These are phyloP conservation scores for Eublepharis macularius DNA, from an alignment of 2,113 vertebrate species.

Conservation along the genomic window DNA sequence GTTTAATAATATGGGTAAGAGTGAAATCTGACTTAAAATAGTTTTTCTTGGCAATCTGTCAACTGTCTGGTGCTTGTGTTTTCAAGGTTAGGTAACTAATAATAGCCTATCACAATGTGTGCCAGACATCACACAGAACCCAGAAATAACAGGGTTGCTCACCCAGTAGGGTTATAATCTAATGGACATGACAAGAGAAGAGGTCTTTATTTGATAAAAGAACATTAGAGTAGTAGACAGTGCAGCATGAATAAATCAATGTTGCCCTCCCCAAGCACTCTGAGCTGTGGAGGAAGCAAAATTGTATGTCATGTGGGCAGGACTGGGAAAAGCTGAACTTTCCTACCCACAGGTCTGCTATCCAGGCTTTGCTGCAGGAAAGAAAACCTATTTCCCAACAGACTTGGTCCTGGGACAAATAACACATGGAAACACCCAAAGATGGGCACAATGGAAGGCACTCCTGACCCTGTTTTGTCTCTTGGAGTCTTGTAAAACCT, in stretches of 20 bases:
- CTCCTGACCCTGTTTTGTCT: background rate
- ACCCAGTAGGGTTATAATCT: background rate
- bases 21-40: slow-evolving; percentile 22
- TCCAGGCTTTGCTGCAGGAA: too few relatives aligned
- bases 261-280: background rate
- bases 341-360: too few relatives aligned
- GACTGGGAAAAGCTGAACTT: too few relatives aligned
- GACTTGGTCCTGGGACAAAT: too few relatives aligned
- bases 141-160: background rate
- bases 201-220: background rate
- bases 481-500: too few relatives aligned
- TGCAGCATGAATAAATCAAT: background rate
- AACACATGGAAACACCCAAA: background rate
- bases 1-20: background rate
- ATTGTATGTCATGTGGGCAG: too few relatives aligned
- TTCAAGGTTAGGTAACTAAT: slow-evolving; percentile 20
- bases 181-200: background rate
- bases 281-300: background rate
- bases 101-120: slow-evolving; percentile 5
- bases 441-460: background rate
- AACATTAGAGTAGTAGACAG: background rate
- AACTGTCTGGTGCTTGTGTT: background rate
- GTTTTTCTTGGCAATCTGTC: background rate
- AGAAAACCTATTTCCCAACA: too few relatives aligned
- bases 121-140: background rate